Conservation (phyloP, 92 coral and sea anemone genomes). For the Phenganax marumi region DNA sequence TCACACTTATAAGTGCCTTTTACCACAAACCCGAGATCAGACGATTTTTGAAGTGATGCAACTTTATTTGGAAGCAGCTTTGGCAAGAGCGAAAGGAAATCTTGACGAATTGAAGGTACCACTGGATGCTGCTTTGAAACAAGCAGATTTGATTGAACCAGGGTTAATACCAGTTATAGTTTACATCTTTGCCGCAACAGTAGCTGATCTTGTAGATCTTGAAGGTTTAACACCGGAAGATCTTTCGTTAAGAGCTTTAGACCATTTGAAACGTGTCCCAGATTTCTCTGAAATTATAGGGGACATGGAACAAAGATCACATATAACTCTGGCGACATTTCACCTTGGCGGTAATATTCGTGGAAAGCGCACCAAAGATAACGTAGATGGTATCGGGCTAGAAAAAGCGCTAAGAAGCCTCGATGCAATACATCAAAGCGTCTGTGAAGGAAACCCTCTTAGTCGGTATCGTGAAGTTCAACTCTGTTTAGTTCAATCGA, state of each 20-base stretch:
- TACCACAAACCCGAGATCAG: background rate
- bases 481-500: background rate
- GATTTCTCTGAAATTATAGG: background rate
- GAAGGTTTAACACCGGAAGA: background rate
- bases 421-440: background rate
- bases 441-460: background rate
- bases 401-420: background rate
- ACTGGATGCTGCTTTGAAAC: background rate
- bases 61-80: conserved; percentile 18
- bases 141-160: conserved; percentile 35
- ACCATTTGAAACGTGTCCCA: background rate
- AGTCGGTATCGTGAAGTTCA: background rate
- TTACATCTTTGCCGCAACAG: conserved; percentile 27
- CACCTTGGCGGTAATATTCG: background rate
- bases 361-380: background rate
- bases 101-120: background rate
- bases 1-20: background rate
- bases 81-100: conserved; percentile 39
- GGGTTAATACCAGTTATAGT: conserved; percentile 35
- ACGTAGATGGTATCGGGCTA: background rate
- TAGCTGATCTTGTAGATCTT: background rate
- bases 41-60: conserved; percentile 31
- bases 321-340: conserved; percentile 22
- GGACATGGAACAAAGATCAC: conserved; percentile 33
- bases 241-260: background rate